These are phyloP conservation scores for Anthopleura xanthogrammica DNA, from an alignment of 92 coral and sea anemone species.

Conservation along the genomic window DNA sequence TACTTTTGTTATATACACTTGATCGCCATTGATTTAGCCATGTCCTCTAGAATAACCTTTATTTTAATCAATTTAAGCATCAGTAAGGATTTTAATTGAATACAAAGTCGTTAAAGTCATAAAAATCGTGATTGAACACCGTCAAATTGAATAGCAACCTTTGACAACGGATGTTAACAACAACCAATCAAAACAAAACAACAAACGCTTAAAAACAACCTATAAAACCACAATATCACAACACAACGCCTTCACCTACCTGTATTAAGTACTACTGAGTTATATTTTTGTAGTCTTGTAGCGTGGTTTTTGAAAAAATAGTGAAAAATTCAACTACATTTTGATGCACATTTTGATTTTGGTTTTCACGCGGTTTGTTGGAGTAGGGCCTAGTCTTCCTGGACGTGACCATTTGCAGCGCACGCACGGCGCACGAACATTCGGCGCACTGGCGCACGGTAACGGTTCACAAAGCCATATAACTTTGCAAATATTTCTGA, in stretches of 20 bases:
- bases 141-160: background rate
- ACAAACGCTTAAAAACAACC: background rate
- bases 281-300: background rate
- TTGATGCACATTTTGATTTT: background rate
- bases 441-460: too few relatives aligned
- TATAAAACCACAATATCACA: background rate
- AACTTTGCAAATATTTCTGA: too few relatives aligned
- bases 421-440: too few relatives aligned
- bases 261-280: background rate
- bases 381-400: background rate
- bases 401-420: background rate
- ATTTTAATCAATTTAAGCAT: background rate
- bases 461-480: background rate
- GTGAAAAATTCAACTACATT: background rate
- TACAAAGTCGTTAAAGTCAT: background rate
- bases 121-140: background rate
- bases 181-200: slow-evolving; percentile 1
- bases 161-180: background rate
- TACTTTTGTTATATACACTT: background rate
- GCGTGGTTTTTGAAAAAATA: background rate
- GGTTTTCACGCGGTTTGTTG: background rate
- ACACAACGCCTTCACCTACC: background rate
- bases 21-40: background rate
- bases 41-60: background rate
- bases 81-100: background rate